A percentile compares a stretch with the other conserved stretches of the same genome.
Evolutionary conservation across 1,140 invertebrate species (phyloP).

Genomic region (Zaprionus taronus): DNA sequence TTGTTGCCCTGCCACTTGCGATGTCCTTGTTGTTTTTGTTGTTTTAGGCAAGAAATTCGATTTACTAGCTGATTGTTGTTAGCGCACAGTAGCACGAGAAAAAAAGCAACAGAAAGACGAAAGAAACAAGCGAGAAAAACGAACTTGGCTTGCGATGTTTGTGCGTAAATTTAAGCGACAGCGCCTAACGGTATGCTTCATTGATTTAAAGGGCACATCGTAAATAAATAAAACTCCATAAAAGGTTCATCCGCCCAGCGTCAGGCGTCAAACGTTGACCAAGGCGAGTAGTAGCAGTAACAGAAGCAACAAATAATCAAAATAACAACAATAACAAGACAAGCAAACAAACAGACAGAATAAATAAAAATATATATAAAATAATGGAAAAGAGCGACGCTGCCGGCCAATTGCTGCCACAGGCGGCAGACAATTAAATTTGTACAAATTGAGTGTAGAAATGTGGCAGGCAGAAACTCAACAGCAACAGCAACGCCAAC

Average conservation of each 20-base stretch:
- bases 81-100: slow-evolving; percentile 49
- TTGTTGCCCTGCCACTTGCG: slow-evolving; percentile 43
- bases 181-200: slow-evolving; percentile 72
- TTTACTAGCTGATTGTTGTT: slow-evolving; percentile 81
- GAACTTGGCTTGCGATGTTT: slow-evolving; percentile 31
- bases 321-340: slow-evolving; percentile 32
- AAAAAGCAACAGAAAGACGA: neutral
- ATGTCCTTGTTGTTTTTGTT: slow-evolving; percentile 51
- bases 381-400: slow-evolving; percentile 34
- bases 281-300: slow-evolving; percentile 37
- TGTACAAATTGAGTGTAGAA: slow-evolving; percentile 83
- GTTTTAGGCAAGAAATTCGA: slow-evolving; percentile 81
- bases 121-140: slow-evolving; percentile 7
- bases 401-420: slow-evolving; percentile 34
- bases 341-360: slow-evolving; percentile 41
- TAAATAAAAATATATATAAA: slow-evolving; percentile 59
- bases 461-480: slow-evolving; percentile 63
- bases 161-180: slow-evolving; percentile 77
- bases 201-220: slow-evolving; percentile 79
- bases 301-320: slow-evolving; percentile 61
- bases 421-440: slow-evolving; percentile 79
- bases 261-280: slow-evolving; percentile 65
- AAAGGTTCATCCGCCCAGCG: slow-evolving; percentile 50
- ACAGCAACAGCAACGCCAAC: slow-evolving; percentile 35
- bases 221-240: slow-evolving; percentile 80